Evolutionary conservation across 2,888 invertebrate species (phyloP).

Genomic region (Leptinotarsa tumamoca): DNA sequence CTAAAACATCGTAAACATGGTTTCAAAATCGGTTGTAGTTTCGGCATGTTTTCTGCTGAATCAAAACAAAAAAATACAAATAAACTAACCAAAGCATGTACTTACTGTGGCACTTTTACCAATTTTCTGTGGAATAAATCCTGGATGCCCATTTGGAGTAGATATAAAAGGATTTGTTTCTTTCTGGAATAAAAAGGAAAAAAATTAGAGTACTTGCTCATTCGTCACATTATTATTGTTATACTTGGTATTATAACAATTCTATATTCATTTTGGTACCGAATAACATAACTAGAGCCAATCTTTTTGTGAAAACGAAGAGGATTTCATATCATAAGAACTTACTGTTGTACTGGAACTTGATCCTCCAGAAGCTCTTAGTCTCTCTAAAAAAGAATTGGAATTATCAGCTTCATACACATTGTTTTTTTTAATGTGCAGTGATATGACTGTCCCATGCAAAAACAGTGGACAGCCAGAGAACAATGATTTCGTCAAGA

Average conservation of each 20-base stretch:
- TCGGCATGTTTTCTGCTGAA: too few relatives aligned
- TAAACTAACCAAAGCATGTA: constrained; percentile 9
- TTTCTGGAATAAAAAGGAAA: constrained; percentile 65
- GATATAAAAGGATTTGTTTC: constrained; percentile 87
- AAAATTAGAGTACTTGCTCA: background rate
- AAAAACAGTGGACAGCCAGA: constrained; percentile 4
- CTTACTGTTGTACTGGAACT: constrained; percentile 68
- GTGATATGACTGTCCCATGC: background rate
- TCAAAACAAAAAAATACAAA: background rate
- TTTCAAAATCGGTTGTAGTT: too few relatives aligned
- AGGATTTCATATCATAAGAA: constrained; percentile 32
- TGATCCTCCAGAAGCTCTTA: constrained; percentile 71
- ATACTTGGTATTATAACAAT: too few relatives aligned
- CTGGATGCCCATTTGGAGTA: constrained; percentile 90
- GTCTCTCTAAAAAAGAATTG: constrained; percentile 68
- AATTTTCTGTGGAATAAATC: constrained; percentile 93
- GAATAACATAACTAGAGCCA: too few relatives aligned
- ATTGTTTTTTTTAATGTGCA: background rate
- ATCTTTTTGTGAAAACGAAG: too few relatives aligned
- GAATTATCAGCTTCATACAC: constrained; percentile 22
- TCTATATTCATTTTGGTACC: too few relatives aligned
- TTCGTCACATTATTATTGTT: too few relatives aligned
- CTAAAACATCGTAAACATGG: too few relatives aligned
- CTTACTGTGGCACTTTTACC: constrained; percentile 75
- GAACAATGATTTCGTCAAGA: constrained; percentile 9